Evolutionary conservation across 2,888 invertebrate species (phyloP), one percentile per base, ranked within the genome.

Genomic region (Myopa tessellatipennis): DNA sequence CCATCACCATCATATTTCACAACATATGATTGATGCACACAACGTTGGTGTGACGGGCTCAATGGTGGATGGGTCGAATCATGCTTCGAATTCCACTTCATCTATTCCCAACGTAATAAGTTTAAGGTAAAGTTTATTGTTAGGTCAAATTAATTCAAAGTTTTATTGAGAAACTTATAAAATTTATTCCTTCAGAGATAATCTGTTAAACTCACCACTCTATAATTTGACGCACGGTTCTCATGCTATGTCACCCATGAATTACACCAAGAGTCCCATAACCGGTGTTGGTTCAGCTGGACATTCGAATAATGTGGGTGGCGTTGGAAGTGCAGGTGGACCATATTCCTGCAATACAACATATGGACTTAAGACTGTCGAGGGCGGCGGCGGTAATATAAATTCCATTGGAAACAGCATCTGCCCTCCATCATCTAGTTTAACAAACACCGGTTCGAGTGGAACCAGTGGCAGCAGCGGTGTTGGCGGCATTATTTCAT

Each of bases 221-320:
- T 89, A 89, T 79, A 88, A 87, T 83, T 81, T 89, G 84, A 84
- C 88, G 72, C 89, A 89, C 55, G 65, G 14, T 84, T 86, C 88
- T 79, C 88, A 88, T 83, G 87, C 85, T 82, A 85, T 89, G 84
- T 89, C 89, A 78, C 87, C 89, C 80, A 84, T 89, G 82, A 88
- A 85, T 83, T 89, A 88, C 81, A 84, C 85, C 76, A 89, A 89
- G 82, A 89, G 87, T 83, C 88, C 88, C 76, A 85, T 87, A 80
- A 85, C 86, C 76, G 83, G 85, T 79, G 85, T 83, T 75, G 85
- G 83, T 77, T 82, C 50, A 34, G 77, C 68, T 36, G 75, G 82
- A 69, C 85, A 84, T 76, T 81, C 83, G 77, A 85, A 84, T 68
- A 85, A 85, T 75, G 67, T 76, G 12, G 82, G 82, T 74, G 78